Evolutionary conservation across 1,140 invertebrate species (phyloP).

Genomic region (Nylanderia fulva): DNA sequence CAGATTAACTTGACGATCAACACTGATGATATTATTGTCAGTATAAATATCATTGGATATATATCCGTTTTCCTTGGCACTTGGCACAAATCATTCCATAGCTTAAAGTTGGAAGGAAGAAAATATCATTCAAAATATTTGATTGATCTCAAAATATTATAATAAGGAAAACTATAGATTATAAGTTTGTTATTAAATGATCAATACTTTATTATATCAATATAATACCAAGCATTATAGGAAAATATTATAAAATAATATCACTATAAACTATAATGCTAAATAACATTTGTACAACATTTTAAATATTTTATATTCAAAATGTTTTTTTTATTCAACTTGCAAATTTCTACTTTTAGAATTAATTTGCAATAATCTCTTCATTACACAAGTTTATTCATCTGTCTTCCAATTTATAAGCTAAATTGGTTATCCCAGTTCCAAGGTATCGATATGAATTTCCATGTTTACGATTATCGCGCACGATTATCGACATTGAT

Average conservation of each 20-base stretch:
- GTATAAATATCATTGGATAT: slow-evolving; percentile 26
- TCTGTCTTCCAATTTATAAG: slow-evolving; percentile 41
- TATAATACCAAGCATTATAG: neutral
- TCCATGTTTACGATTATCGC: slow-evolving; percentile 7
- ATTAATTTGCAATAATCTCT: neutral
- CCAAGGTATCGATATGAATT: slow-evolving; percentile 15
- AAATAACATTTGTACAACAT: neutral
- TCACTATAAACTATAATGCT: neutral
- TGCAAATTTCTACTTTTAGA: neutral
- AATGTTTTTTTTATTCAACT: neutral
- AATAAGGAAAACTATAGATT: neutral
- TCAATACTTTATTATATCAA: neutral
- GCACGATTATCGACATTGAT: slow-evolving; percentile 23
- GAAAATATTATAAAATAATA: neutral
- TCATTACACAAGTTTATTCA: neutral
- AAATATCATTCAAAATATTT: neutral
- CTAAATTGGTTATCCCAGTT: slow-evolving; percentile 37
- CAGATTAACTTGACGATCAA: slow-evolving; percentile 10
- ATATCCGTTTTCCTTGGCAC: neutral
- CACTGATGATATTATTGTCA: slow-evolving; percentile 9
- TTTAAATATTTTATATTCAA: slow-evolving; percentile 7
- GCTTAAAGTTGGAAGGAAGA: slow-evolving; percentile 6
- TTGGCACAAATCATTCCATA: slow-evolving; percentile 1
- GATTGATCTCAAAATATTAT: neutral
- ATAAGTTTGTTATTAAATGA: neutral